phyloP scores from a whole-genome alignment of 1,140 invertebrate genomes.

The Ceratitis capitata region DNA sequence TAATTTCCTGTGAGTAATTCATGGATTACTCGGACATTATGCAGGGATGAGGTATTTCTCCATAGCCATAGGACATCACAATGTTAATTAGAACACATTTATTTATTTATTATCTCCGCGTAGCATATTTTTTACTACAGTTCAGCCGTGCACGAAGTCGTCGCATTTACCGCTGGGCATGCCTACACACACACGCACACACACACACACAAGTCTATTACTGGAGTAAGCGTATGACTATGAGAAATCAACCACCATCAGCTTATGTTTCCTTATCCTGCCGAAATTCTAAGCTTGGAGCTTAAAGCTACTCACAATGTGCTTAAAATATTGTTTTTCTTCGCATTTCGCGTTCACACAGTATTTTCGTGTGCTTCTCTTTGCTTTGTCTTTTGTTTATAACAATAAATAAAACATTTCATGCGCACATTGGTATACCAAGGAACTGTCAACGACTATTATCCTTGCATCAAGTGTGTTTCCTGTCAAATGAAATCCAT shows the following conservation, averaged over 20 bases:
- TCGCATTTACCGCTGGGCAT: too few species aligned
- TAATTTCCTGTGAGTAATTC: too few species aligned
- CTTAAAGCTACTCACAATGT: not conserved
- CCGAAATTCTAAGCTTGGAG: not conserved
- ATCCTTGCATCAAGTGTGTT: not conserved
- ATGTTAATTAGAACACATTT: too few species aligned
- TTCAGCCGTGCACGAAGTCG: too few species aligned
- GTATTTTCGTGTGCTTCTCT: not conserved
- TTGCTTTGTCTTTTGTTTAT: not conserved
- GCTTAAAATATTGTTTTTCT: not conserved
- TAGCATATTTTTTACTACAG: too few species aligned
- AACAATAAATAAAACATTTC: conserved; percentile 31
- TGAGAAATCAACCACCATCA: not conserved
- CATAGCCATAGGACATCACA: too few species aligned
- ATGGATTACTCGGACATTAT: too few species aligned
- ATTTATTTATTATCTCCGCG: too few species aligned
- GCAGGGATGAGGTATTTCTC: too few species aligned
- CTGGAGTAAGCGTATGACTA: too few species aligned
- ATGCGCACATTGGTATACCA: not conserved
- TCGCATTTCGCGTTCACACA: not conserved
- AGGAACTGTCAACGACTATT: not conserved
- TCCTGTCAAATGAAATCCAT: not conserved
- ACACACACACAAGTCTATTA: not conserved
- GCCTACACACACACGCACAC: not conserved
- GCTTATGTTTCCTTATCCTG: not conserved